Conservation (phyloP, 2,113 vertebrate species). For the Myrmophylax atrothorax region DNA sequence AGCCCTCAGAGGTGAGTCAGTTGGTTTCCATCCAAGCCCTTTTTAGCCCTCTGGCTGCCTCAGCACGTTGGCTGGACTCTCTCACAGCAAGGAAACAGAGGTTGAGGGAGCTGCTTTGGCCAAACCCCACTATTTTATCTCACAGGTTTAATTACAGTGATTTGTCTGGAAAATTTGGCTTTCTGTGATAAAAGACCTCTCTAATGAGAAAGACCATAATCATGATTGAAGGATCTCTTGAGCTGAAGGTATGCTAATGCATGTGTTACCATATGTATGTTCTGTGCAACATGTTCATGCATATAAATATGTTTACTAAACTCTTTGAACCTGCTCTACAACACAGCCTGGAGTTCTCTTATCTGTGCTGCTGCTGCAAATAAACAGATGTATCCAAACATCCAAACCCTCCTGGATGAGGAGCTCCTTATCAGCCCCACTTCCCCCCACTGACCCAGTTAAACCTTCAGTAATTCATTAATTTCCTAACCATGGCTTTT, state of each 20-base stretch:
- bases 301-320: slow-evolving; percentile 52
- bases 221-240: background rate
- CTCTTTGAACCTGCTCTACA: background rate
- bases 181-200: slow-evolving; percentile 23
- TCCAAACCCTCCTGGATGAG: background rate
- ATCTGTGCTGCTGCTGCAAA: slow-evolving; percentile 34
- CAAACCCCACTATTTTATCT: background rate
- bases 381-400: slow-evolving; percentile 37
- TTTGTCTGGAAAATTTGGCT: slow-evolving; percentile 17
- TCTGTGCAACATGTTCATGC: background rate
- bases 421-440: slow-evolving; percentile 2
- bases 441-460: slow-evolving; percentile 14
- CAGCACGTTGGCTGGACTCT: background rate
- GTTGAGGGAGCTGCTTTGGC: background rate
- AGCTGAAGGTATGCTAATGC: background rate
- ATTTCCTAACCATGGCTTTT: background rate
- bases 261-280: background rate
- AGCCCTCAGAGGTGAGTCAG: background rate
- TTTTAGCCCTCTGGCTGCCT: background rate
- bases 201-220: slow-evolving; percentile 8
- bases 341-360: slow-evolving; percentile 34
- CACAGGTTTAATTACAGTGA: slow-evolving; percentile 8
- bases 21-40: background rate
- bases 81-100: background rate
- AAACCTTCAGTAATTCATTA: background rate